Base-by-base conservation (phyloP, 1,140 invertebrate genomes). In the Monochamus saltuarius region DNA sequence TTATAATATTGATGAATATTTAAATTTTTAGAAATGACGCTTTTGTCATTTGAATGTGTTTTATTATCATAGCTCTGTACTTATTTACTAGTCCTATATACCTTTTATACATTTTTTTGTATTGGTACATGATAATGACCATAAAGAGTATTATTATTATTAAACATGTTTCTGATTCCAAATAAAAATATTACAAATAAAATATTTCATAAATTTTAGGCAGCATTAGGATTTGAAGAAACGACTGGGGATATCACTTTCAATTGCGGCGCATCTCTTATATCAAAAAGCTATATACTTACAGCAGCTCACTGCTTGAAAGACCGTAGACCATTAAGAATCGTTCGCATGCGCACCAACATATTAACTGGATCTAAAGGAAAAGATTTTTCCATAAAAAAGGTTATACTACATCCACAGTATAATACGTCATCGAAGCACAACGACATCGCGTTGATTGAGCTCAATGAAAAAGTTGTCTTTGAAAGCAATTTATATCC, bases 241-340 rank as follows among this genome's bases (percentile, higher is more conserved):
- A 61, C 64, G 2, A 49, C 56, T 8, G 47, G n/a, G n/a, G n/a
- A n/a, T 34, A 57, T 58, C n/a, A 19, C 34, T 62, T 69, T 39
- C 56, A 58, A 56, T 49, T 74, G 73, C 50, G 70, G 66, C 4
- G 73, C 61, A 47, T 63, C 70, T 34, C 53, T 74, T 14, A 74
- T 74, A n/a, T 65, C 65, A 29, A 37, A 62, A 7, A 43, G 53
- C 40, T 74, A 63, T 53, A 52, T 74, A 13, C 45, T 74, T 36
- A 72, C 73, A 43, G 73, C 73, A 0, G 71, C 73, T 4, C 73
- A 74, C 59, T 74, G 73, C 52, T 38, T 9, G 56, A 11, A 53
- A 46, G 36, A 49, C n/a, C n/a, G n/a, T n/a, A n/a, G n/a, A n/a
- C n/a, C 50, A 10, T 62, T 66, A 11, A 55, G 54, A 6, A 66